Conservation (phyloP, 2,888 invertebrate genomes). For the Melikaiella ostensackeni region DNA sequence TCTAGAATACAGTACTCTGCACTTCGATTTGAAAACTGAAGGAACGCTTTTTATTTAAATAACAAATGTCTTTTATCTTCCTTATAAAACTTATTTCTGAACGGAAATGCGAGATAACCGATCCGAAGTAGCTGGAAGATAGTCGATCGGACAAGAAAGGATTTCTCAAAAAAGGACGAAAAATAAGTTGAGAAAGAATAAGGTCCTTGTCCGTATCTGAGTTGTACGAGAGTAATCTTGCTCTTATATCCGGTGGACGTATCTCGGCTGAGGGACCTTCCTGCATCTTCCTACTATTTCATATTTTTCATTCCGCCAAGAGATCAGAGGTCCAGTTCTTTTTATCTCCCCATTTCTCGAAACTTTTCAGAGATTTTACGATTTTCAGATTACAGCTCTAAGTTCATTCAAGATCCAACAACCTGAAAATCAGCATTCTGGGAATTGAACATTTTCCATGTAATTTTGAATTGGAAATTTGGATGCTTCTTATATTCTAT, state of each 20-base stretch:
- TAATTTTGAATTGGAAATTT: too few species aligned
- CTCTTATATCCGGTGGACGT: not conserved
- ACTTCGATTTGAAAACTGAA: too few species aligned
- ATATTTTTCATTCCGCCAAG: not conserved
- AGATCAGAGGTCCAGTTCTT: not conserved
- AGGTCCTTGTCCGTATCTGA: constrained; percentile 6
- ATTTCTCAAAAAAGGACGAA: not conserved
- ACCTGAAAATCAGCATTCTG: not conserved
- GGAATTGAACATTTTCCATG: not conserved
- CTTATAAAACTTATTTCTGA: not conserved
- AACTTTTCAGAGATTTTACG: not conserved
- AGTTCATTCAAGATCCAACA: too few species aligned
- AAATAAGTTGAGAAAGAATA: not conserved
- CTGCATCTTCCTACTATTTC: not conserved
- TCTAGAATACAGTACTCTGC: too few species aligned
- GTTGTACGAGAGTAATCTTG: not conserved
- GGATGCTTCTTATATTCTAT: too few species aligned
- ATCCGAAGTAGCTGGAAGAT: not conserved
- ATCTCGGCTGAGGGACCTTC: not conserved
- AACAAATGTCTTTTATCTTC: not conserved
- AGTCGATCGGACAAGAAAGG: not conserved
- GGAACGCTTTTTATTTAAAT: too few species aligned
- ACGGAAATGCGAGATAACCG: not conserved
- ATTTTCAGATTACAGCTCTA: not conserved
- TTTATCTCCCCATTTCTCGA: not conserved